These are phyloP conservation scores for Myotis yumanensis DNA, from an alignment of 2,113 vertebrate genomes.

Conservation along the genomic window DNA sequence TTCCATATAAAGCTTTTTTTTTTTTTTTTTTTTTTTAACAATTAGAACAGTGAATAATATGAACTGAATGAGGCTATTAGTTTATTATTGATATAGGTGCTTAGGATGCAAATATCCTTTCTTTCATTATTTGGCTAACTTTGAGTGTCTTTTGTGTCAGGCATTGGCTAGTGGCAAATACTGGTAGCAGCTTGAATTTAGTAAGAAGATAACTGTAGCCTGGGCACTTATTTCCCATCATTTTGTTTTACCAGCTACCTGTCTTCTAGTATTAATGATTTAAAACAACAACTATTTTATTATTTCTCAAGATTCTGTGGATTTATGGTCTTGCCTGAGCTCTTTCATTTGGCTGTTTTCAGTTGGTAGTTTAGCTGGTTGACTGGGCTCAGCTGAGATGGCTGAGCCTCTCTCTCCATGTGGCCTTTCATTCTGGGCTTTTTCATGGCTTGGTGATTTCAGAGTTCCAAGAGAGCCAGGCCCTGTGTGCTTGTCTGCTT, in stretches of 20 bases:
- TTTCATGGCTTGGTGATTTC: conserved; percentile 22
- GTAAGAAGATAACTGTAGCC: neutral
- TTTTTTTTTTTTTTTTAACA: neutral
- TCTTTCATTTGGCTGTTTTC: neutral
- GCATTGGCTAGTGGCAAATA: conserved; percentile 33
- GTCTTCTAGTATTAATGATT: conserved; percentile 27
- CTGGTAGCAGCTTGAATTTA: conserved; percentile 16
- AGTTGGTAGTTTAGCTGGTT: neutral
- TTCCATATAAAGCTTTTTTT: neutral
- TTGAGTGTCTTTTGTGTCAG: neutral
- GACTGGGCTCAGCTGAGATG: neutral
- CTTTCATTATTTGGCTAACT: conserved; percentile 14
- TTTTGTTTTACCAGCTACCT: conserved; percentile 23
- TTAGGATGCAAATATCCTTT: neutral
- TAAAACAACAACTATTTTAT: conserved; percentile 19
- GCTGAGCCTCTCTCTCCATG: neutral
- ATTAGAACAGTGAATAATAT: conserved; percentile 23
- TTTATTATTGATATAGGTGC: neutral
- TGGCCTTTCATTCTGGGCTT: conserved; percentile 42
- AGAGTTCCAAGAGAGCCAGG: conserved; percentile 13
- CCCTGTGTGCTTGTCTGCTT: neutral
- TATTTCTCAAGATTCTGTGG: conserved; percentile 26
- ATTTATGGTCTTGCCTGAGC: conserved; percentile 16
- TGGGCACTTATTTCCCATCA: conserved; percentile 6
- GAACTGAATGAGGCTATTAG: neutral